phyloP scores from a whole-genome alignment of 2,113 vertebrate species.

The Terrapene triunguis region DNA sequence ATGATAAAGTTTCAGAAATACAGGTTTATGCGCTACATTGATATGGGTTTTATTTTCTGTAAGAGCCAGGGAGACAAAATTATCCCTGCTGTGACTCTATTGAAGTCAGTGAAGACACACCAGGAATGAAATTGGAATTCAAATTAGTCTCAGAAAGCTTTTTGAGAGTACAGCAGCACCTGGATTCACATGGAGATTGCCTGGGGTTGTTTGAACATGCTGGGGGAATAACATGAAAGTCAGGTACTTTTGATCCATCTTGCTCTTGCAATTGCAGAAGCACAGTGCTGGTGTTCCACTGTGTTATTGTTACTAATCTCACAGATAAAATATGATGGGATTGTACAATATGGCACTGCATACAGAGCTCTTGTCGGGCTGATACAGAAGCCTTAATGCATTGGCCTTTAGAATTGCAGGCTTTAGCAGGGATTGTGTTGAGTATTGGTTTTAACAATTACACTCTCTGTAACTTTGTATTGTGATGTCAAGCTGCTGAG shows the following conservation, averaged over 20 bases:
- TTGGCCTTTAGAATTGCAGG: not conserved
- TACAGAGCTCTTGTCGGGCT: not conserved
- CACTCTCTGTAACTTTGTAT: not conserved
- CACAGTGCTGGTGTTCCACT: not conserved
- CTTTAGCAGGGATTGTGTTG: not conserved
- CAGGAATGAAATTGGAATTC: constrained; percentile 4
- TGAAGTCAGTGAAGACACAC: not conserved
- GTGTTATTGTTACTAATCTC: not conserved
- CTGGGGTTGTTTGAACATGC: not conserved
- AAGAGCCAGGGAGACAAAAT: not conserved
- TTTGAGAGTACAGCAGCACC: not conserved
- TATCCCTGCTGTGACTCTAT: not conserved
- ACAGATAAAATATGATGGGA: not conserved
- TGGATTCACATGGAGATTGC: not conserved
- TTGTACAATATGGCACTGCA: not conserved
- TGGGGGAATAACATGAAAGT: constrained; percentile 29
- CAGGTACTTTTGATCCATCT: constrained; percentile 2
- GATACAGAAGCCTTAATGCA: not conserved
- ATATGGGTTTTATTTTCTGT: not conserved
- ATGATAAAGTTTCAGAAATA: not conserved
- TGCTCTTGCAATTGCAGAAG: constrained; percentile 22
- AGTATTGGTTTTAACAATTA: not conserved
- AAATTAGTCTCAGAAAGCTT: not conserved
- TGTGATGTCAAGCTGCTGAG: not conserved
- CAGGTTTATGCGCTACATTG: not conserved